These are phyloP conservation scores for Pachyseris speciosa DNA, from an alignment of 64 coral and sea anemone species.

Conservation along the genomic window DNA sequence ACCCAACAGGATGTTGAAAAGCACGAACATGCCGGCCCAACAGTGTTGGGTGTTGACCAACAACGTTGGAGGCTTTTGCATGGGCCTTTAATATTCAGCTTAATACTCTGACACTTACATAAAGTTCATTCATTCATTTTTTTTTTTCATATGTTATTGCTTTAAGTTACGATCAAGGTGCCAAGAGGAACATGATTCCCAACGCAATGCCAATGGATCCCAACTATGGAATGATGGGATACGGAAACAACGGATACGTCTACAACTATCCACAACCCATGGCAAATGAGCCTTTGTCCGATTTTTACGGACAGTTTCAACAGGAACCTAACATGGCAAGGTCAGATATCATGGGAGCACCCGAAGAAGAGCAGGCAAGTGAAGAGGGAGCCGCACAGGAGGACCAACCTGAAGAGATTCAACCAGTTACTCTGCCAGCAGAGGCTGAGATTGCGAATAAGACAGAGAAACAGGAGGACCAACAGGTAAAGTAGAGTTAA, in stretches of 20 bases:
- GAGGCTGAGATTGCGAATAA: not conserved
- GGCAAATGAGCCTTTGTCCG: constrained; percentile 7
- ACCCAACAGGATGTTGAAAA: too few relatives aligned
- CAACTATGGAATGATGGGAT: constrained; percentile 14
- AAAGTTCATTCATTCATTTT: too few relatives aligned
- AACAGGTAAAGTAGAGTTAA: not conserved
- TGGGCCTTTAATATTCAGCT: too few relatives aligned
- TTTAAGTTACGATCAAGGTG: constrained; percentile 6
- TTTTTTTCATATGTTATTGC: not conserved
- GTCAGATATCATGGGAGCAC: not conserved
- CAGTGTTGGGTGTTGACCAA: too few relatives aligned
- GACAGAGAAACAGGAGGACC: not conserved
- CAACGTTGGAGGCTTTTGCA: too few relatives aligned
- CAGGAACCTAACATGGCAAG: constrained; percentile 18
- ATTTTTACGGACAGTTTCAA: constrained; percentile 33
- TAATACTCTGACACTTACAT: too few relatives aligned
- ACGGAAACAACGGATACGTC: constrained; percentile 4
- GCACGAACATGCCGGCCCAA: too few relatives aligned
- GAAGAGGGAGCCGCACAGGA: constrained; percentile 30
- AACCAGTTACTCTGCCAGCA: not conserved
- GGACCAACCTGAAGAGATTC: constrained; percentile 17
- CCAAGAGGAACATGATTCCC: constrained; percentile 35
- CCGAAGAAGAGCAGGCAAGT: not conserved
- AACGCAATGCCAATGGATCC: constrained; percentile 26
- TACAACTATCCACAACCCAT: constrained; percentile 11